These are phyloP conservation scores for Petroica traversi DNA, from an alignment of 2,113 vertebrate species.

Conservation along the genomic window DNA sequence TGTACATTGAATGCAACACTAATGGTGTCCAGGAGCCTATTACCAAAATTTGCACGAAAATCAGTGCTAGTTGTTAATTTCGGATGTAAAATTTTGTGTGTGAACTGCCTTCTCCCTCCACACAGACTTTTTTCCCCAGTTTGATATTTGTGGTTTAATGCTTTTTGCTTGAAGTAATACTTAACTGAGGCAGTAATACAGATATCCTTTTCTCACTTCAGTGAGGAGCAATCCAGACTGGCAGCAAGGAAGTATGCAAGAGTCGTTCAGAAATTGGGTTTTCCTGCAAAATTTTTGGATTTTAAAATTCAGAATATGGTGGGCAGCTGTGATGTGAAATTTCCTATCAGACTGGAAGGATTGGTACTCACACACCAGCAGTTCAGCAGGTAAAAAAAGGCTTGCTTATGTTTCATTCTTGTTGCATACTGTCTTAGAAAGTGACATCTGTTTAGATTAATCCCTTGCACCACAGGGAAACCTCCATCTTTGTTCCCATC, in stretches of 20 bases:
- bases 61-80: background rate
- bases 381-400: constrained; percentile 88
- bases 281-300: constrained; percentile 97
- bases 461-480: background rate
- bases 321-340: constrained; percentile 98
- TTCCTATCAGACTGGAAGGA: constrained; percentile 94
- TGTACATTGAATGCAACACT: background rate
- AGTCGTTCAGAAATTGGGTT: constrained; percentile 97
- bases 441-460: background rate
- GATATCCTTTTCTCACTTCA: constrained; percentile 47
- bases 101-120: background rate
- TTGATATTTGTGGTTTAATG: background rate
- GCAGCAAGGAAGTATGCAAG: constrained; percentile 96
- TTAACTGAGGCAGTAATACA: background rate
- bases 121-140: background rate
- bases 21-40: background rate
- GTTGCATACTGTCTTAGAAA: background rate
- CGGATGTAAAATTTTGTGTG: background rate
- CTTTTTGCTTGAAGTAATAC: background rate
- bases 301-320: constrained; percentile 99
- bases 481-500: background rate
- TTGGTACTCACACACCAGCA: constrained; percentile 97
- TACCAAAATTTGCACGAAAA: background rate
- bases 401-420: background rate
- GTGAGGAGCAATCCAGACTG: constrained; percentile 95